These are phyloP conservation scores for Melieria omissa DNA, from an alignment of 2,888 invertebrate species.

Conservation along the genomic window DNA sequence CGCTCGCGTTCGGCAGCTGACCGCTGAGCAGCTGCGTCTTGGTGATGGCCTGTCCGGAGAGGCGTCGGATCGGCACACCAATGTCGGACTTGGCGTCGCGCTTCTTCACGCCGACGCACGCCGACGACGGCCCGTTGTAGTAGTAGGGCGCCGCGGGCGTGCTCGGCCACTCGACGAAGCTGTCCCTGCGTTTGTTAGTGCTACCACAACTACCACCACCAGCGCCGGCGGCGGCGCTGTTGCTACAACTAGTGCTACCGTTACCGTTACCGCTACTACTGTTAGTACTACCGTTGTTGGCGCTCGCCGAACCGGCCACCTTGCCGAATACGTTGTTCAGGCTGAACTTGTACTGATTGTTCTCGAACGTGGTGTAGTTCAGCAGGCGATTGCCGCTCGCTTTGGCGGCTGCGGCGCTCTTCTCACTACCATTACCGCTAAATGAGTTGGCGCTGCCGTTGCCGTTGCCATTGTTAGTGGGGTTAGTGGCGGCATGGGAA, in stretches of 20 bases:
- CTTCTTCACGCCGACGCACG: slow-evolving; percentile 51
- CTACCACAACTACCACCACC: slow-evolving; percentile 41
- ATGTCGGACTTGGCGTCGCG: slow-evolving; percentile 67
- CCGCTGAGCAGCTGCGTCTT: slow-evolving; percentile 62
- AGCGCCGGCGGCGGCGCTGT: slow-evolving; percentile 33
- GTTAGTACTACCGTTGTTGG: slow-evolving; percentile 42
- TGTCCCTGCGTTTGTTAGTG: slow-evolving; percentile 47
- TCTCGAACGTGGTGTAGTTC: slow-evolving; percentile 67
- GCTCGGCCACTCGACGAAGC: slow-evolving; percentile 62
- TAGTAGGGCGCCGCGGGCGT: slow-evolving; percentile 62
- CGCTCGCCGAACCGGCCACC: slow-evolving; percentile 40
- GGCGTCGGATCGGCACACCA: slow-evolving; percentile 63
- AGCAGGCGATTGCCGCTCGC: slow-evolving; percentile 58
- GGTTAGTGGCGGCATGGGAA: slow-evolving; percentile 43
- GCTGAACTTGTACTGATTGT: slow-evolving; percentile 68
- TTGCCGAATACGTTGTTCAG: slow-evolving; percentile 62
- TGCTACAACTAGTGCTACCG: slow-evolving; percentile 36
- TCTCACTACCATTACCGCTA: slow-evolving; percentile 21
- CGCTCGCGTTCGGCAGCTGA: slow-evolving; percentile 55
- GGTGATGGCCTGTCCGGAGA: slow-evolving; percentile 55
- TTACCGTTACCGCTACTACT: slow-evolving; percentile 35
- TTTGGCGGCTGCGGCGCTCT: slow-evolving; percentile 25
- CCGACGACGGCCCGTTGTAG: slow-evolving; percentile 57
- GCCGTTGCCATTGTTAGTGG: slow-evolving; percentile 25
- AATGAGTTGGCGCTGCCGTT: slow-evolving; percentile 35